Evolutionary conservation across 2,888 invertebrate species (phyloP).

Genomic region (Ceraclea dissimilis): DNA sequence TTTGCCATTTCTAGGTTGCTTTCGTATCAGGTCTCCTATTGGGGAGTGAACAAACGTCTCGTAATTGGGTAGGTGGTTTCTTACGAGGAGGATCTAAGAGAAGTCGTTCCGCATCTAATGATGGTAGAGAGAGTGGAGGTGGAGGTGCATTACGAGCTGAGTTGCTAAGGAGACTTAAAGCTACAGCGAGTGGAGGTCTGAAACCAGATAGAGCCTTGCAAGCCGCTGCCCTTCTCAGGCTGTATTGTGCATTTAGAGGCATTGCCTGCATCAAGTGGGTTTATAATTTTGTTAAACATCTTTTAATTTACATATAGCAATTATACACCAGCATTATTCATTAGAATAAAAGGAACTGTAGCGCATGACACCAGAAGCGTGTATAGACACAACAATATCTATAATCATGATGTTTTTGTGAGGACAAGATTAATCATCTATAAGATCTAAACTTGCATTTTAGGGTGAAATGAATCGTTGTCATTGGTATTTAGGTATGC

Average conservation of each 20-base stretch:
- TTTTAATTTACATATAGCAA: no score
- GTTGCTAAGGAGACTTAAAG: constrained; percentile 62
- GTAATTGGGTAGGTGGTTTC: constrained; percentile 91
- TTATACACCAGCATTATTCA: no score
- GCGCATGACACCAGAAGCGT: no score
- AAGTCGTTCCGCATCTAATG: constrained; percentile 13
- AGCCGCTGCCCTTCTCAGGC: constrained; percentile 80
- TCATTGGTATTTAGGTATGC: no score
- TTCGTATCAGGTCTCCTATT: constrained; percentile 84
- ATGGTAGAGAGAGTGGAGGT: constrained; percentile 45
- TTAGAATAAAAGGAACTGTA: no score
- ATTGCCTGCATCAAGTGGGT: constrained; percentile 82
- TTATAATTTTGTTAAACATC: background rate
- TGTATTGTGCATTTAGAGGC: constrained; percentile 88
- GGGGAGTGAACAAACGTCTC: constrained; percentile 81
- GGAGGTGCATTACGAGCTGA: constrained; percentile 70
- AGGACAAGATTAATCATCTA: no score
- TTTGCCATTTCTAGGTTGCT: constrained; percentile 59
- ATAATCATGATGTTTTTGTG: no score
- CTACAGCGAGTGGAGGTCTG: constrained; percentile 54
- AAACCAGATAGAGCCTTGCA: constrained; percentile 65
- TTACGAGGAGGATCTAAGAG: constrained; percentile 78
- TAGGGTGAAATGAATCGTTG: no score
- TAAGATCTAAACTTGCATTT: no score
- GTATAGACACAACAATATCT: no score